A percentile compares a stretch with the other conserved stretches of the same genome.
phyloP scores from a whole-genome alignment of 2,113 vertebrate genomes.

The Anas platyrhynchos region DNA sequence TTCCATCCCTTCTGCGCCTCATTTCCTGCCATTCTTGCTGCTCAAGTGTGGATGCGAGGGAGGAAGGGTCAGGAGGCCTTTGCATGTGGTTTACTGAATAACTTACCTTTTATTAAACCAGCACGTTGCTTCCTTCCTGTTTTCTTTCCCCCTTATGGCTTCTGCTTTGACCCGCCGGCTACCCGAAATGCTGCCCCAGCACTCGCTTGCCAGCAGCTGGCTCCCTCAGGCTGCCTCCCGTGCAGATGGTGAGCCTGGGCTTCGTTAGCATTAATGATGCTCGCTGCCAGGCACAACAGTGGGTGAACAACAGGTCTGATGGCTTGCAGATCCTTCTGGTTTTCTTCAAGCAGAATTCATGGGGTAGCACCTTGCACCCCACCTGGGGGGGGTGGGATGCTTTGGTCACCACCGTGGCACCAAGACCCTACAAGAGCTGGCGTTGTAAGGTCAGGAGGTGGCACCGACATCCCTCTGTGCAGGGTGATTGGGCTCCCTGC shows the following conservation, averaged over 20 bases:
- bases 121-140: not conserved
- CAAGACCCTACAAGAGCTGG: rapidly evolving
- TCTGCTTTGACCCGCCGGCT: not conserved
- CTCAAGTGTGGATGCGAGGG: not conserved
- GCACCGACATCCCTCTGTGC: not conserved
- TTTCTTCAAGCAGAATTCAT: not conserved
- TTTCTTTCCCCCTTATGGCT: not conserved
- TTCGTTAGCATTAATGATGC: not conserved
- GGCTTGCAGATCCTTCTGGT: not conserved
- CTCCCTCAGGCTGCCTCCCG: rapidly evolving
- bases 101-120: not conserved
- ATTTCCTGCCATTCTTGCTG: constrained; percentile 47
- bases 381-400: not conserved
- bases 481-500: not conserved
- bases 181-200: not conserved
- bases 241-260: not conserved
- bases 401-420: rapidly evolving
- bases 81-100: not conserved
- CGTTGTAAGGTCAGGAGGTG: not conserved
- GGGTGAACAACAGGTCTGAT: not conserved
- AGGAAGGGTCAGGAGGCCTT: not conserved
- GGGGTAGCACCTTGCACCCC: not conserved
- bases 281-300: not conserved
- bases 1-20: constrained; percentile 18
- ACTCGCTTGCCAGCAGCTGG: rapidly evolving